Percentiles rank a stretch among this genome's conserved stretches.
phyloP scores from a whole-genome alignment of 2,888 invertebrate genomes.

The Thera obeliscata region DNA sequence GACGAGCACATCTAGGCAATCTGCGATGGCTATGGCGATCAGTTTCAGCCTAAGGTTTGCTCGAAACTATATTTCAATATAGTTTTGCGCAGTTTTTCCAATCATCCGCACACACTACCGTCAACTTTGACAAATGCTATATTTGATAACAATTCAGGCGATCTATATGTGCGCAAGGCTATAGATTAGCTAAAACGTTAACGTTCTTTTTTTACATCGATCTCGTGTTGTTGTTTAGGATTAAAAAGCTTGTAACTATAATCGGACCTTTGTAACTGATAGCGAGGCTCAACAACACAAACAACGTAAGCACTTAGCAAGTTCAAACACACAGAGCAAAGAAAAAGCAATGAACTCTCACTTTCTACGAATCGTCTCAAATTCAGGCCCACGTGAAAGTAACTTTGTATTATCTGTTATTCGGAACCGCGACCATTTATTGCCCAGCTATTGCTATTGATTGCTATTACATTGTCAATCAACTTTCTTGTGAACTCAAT shows the following conservation, averaged over 20 bases:
- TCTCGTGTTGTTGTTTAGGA: no score
- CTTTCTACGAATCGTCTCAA: constrained; percentile 72
- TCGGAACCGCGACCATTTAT: constrained; percentile 57
- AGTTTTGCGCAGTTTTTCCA: no score
- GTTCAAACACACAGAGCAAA: constrained; percentile 70
- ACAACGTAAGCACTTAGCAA: constrained; percentile 30
- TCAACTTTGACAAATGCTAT: no score
- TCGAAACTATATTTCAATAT: no score
- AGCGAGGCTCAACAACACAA: not conserved
- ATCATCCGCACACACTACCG: no score
- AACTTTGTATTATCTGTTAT: constrained; percentile 55
- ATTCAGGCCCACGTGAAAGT: constrained; percentile 74
- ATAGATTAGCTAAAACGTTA: no score
- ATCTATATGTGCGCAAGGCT: no score
- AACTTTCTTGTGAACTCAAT: constrained; percentile 57
- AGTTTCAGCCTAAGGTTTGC: no score
- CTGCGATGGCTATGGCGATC: no score
- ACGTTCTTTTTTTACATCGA: no score
- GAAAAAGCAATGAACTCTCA: constrained; percentile 75
- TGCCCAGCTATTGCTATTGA: constrained; percentile 57
- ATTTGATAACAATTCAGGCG: no score
- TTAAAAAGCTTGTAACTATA: not conserved
- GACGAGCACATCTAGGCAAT: no score
- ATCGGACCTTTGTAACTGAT: constrained; percentile 1
- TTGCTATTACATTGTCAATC: constrained; percentile 55